Conservation (phyloP, 2,797 vertebrate species). For the Micromesistius poutassou region DNA sequence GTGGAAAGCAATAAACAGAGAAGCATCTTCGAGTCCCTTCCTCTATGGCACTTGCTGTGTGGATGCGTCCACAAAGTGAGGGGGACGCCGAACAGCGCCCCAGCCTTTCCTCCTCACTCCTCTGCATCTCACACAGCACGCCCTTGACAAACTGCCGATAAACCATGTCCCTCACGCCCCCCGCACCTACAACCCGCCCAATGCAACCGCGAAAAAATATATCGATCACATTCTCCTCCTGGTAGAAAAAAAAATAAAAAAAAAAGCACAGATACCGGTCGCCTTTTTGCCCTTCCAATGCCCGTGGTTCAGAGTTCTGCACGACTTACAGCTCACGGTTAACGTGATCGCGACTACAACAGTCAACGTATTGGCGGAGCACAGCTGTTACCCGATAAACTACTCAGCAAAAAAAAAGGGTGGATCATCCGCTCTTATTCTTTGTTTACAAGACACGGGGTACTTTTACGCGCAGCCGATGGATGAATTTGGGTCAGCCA, state of each 20-base stretch:
- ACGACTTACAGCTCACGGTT: not conserved
- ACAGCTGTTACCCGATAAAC: not conserved
- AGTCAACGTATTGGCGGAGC: not conserved
- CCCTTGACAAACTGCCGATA: constrained; percentile 64
- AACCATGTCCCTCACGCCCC: constrained; percentile 12
- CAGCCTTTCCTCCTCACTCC: constrained; percentile 5
- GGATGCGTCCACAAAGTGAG: not conserved
- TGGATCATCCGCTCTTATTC: not conserved
- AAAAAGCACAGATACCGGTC: too few relatives aligned
- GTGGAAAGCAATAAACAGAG: not conserved
- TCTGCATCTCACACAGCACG: constrained; percentile 42
- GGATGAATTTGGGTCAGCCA: constrained; percentile 51
- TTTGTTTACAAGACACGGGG: constrained; percentile 37
- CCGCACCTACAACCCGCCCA: constrained; percentile 26
- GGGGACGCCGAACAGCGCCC: not conserved
- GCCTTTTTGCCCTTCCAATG: not conserved
- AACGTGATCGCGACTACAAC: not conserved
- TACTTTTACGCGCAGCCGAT: constrained; percentile 54
- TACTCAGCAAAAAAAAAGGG: not conserved
- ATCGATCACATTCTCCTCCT: constrained; percentile 39
- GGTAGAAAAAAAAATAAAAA: not conserved
- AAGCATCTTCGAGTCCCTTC: not conserved
- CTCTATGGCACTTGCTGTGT: not conserved
- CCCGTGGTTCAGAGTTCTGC: not conserved
- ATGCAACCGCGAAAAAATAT: constrained; percentile 20